Evolutionary conservation across 1,140 invertebrate species (phyloP).

Genomic region (Ceratina calcarata): DNA sequence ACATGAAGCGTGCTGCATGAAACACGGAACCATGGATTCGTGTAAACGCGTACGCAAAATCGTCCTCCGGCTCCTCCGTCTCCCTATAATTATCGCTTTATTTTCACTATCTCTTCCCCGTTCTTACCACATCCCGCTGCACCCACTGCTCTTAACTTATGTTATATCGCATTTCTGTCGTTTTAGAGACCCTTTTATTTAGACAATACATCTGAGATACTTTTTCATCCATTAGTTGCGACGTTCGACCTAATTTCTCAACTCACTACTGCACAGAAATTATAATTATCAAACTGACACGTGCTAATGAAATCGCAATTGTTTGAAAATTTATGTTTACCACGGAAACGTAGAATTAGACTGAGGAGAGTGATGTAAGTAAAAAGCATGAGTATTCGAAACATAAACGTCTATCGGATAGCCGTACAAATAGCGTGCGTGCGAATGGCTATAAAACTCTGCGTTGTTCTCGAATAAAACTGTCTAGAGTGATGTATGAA

Average conservation of each 20-base stretch:
- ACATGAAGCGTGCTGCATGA: constrained; percentile 45
- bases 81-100: constrained; percentile 41
- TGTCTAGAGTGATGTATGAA: constrained; percentile 34
- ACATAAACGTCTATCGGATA: no score
- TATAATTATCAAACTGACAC: no score
- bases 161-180: background rate
- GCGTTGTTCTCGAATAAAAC: constrained; percentile 44
- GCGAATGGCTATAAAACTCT: background rate
- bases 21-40: constrained; percentile 51
- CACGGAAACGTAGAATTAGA: no score
- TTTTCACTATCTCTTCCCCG: background rate
- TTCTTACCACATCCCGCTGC: background rate
- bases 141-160: background rate
- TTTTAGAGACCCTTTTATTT: no score
- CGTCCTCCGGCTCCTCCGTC: constrained; percentile 19
- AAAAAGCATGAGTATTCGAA: background rate
- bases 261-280: no score
- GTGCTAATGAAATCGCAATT: no score
- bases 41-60: constrained; percentile 30
- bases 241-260: no score
- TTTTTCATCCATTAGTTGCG: no score
- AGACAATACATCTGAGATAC: no score
- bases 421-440: background rate
- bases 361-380: no score
- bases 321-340: no score